phyloP scores from a whole-genome alignment of 2,113 vertebrate genomes.

The Trogon surrucura region DNA sequence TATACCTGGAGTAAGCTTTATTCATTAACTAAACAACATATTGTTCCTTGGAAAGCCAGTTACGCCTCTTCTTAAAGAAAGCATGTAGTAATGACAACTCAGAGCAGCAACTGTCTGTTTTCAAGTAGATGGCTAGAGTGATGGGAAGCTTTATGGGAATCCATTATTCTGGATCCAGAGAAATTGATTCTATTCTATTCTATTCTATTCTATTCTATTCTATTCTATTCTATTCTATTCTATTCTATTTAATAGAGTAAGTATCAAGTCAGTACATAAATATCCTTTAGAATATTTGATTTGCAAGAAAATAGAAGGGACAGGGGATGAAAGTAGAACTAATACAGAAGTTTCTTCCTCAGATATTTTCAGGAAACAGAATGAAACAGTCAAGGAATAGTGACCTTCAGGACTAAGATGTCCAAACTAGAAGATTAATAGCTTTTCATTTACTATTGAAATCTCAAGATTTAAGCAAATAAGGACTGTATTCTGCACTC shows the following conservation, averaged over 20 bases:
- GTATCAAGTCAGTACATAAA: not conserved
- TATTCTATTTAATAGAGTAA: not conserved
- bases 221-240: too few species aligned
- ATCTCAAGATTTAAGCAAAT: not conserved
- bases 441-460: not conserved
- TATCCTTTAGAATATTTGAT: not conserved
- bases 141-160: not conserved
- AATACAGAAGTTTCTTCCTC: not conserved
- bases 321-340: not conserved
- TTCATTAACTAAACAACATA: not conserved
- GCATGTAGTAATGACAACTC: not conserved
- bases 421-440: not conserved
- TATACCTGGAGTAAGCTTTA: not conserved
- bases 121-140: not conserved
- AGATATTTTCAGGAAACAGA: not conserved
- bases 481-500: not conserved
- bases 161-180: not conserved
- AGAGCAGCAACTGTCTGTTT: not conserved
- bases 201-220: rapidly evolving
- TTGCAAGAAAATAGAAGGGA: not conserved
- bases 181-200: not conserved
- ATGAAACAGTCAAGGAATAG: not conserved
- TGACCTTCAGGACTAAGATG: not conserved
- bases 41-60: not conserved
- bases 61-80: not conserved